Conservation (phyloP, 2,113 vertebrate genomes). For the Upupa epops region DNA sequence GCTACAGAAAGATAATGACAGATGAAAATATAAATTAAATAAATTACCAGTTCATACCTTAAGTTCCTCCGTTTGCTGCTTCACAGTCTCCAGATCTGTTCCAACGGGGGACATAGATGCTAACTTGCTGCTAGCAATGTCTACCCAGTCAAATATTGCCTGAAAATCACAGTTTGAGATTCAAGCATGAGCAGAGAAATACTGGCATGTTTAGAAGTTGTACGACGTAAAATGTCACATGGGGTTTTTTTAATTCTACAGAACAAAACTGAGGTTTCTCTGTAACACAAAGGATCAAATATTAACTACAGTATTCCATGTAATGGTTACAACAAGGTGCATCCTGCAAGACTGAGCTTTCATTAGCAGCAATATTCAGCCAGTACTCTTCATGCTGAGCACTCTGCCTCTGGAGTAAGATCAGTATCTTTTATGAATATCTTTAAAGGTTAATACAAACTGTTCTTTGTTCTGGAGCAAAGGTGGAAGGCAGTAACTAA, state of each 20-base stretch:
- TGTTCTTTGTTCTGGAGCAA: background rate
- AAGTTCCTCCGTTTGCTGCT: conserved; percentile 95
- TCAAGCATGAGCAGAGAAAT: background rate
- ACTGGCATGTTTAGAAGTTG: background rate
- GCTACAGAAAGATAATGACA: background rate
- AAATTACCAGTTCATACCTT: conserved; percentile 81
- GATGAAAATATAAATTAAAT: background rate
- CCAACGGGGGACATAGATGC: conserved; percentile 94
- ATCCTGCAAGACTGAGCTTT: background rate
- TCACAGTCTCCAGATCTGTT: conserved; percentile 97
- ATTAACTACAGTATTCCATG: background rate
- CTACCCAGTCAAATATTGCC: conserved; percentile 98
- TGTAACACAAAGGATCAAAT: background rate
- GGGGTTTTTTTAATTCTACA: background rate
- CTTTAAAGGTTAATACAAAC: background rate
- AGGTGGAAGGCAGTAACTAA: background rate
- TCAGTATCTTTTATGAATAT: background rate
- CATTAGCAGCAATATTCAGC: background rate
- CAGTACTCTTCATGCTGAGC: background rate
- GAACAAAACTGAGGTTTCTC: background rate
- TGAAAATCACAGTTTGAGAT: conserved; percentile 70
- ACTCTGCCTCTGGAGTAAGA: background rate
- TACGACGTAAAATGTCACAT: background rate
- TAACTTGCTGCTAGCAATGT: conserved; percentile 92
- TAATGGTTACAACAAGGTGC: background rate